Percentiles rank a stretch among this genome's conserved stretches.
Evolutionary conservation across 2,113 vertebrate genomes (phyloP).

Genomic region (Macquaria australasica): DNA sequence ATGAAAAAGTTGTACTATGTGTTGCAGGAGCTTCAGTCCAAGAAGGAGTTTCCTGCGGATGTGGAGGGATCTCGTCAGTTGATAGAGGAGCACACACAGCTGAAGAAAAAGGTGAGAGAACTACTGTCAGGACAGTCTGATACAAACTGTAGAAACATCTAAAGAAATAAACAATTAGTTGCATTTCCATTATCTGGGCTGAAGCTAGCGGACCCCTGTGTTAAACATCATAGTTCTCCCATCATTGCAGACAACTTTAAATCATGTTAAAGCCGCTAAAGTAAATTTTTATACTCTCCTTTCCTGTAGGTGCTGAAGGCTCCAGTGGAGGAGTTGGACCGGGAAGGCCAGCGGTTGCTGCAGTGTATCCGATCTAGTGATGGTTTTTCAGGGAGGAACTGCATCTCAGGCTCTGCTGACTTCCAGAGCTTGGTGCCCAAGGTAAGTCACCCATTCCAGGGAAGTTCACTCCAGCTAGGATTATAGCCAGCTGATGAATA

Average conservation of each 20-base stretch:
- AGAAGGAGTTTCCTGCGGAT: conserved; percentile 97
- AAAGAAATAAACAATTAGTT: neutral
- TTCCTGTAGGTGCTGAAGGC: conserved; percentile 91
- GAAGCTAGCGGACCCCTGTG: neutral
- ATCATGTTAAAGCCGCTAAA: neutral
- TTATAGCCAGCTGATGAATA: too few relatives aligned
- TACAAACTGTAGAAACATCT: neutral
- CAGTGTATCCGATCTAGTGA: conserved; percentile 96
- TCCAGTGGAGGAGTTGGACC: conserved; percentile 97
- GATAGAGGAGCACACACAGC: conserved; percentile 96
- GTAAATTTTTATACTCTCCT: neutral
- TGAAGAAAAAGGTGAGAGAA: conserved; percentile 91
- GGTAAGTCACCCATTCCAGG: conserved; percentile 54
- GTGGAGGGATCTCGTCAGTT: conserved; percentile 95
- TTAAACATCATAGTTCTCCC: neutral
- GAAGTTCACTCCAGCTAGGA: neutral
- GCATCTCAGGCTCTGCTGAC: conserved; percentile 96
- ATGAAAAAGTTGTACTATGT: conserved; percentile 5
- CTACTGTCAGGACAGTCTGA: too few relatives aligned
- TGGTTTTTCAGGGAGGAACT: conserved; percentile 95
- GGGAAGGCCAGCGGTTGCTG: conserved; percentile 95
- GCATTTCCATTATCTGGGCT: neutral
- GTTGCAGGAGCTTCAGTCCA: conserved; percentile 92
- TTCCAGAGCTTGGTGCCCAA: conserved; percentile 99
- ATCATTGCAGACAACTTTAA: neutral